Evolutionary conservation across 2,888 invertebrate genomes (phyloP).

Genomic region (Andrena flavipes): DNA sequence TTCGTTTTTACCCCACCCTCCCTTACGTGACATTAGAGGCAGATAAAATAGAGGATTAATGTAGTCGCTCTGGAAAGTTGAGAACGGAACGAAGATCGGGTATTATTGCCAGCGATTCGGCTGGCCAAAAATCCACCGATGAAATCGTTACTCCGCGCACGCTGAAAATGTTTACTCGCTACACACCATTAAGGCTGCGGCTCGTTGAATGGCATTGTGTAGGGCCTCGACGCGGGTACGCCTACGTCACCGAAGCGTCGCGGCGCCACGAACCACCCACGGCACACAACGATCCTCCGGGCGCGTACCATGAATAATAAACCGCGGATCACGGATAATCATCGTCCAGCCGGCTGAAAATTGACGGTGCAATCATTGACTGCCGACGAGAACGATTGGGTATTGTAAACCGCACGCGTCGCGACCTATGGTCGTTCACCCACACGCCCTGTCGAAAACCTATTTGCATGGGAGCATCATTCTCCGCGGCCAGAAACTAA

Average conservation of each 20-base stretch:
- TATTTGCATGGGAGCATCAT: neutral
- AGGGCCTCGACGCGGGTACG: slow-evolving; percentile 34
- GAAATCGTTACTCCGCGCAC: neutral
- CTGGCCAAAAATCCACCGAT: neutral
- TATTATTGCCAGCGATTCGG: neutral
- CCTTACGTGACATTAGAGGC: neutral
- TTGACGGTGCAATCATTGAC: slow-evolving; percentile 35
- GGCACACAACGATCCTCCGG: slow-evolving; percentile 18
- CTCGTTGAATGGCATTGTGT: slow-evolving; percentile 39
- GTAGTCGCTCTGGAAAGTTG: neutral
- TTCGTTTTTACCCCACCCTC: too few relatives aligned
- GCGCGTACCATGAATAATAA: slow-evolving; percentile 45
- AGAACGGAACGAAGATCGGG: neutral
- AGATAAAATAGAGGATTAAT: neutral
- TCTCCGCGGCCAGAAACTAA: neutral
- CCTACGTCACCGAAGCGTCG: slow-evolving; percentile 55
- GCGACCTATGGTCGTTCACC: slow-evolving; percentile 5
- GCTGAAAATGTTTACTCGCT: slow-evolving; percentile 41
- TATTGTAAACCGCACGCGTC: slow-evolving; percentile 18
- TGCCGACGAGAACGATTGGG: slow-evolving; percentile 31
- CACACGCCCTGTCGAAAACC: neutral
- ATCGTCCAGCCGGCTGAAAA: slow-evolving; percentile 37
- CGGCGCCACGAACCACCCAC: slow-evolving; percentile 65
- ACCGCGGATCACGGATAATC: slow-evolving; percentile 48
- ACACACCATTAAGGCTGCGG: slow-evolving; percentile 37